Conservation (phyloP, 92 coral and sea anemone species). For the Blastomussa wellsi region DNA sequence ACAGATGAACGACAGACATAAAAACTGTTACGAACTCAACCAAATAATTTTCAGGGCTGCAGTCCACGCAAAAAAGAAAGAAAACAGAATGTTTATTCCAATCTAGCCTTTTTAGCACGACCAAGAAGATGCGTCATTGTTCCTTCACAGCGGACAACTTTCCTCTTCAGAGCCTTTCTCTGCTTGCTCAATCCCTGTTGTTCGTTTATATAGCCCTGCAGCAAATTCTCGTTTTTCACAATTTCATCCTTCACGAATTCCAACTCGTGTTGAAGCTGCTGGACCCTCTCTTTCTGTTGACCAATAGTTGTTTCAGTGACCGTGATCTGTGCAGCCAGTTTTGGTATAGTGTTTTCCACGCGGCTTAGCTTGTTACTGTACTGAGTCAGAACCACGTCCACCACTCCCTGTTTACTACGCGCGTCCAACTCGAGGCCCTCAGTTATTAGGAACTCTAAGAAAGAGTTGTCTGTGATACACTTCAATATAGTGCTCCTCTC, state of each 20-base stretch:
- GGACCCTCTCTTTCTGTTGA: conserved; percentile 28
- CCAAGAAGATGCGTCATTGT: conserved; percentile 21
- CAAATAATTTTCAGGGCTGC: not conserved
- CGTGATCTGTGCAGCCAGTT: conserved; percentile 23
- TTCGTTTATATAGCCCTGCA: conserved; percentile 13
- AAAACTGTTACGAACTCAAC: not conserved
- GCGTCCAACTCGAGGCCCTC: conserved; percentile 46
- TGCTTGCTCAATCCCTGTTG: conserved; percentile 15
- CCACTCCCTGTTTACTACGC: conserved; percentile 22
- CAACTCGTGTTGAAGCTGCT: conserved; percentile 26
- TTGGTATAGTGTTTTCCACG: conserved; percentile 29
- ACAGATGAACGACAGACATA: not conserved
- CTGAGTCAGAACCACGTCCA: conserved; percentile 29
- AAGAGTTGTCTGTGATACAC: conserved; percentile 46
- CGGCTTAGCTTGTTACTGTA: conserved; percentile 20
- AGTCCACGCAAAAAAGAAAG: not conserved
- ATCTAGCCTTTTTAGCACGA: conserved; percentile 21
- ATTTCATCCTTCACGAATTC: conserved; percentile 25
- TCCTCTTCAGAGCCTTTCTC: conserved; percentile 29
- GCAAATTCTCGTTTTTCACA: conserved; percentile 24
- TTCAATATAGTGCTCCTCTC: conserved; percentile 36
- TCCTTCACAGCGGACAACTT: conserved; percentile 36
- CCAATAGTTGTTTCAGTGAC: conserved; percentile 29
- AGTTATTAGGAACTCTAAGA: conserved; percentile 39
- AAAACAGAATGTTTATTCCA: conserved; percentile 1